Evolutionary conservation across 2,113 vertebrate species (phyloP).

Genomic region (Connochaetes taurinus): DNA sequence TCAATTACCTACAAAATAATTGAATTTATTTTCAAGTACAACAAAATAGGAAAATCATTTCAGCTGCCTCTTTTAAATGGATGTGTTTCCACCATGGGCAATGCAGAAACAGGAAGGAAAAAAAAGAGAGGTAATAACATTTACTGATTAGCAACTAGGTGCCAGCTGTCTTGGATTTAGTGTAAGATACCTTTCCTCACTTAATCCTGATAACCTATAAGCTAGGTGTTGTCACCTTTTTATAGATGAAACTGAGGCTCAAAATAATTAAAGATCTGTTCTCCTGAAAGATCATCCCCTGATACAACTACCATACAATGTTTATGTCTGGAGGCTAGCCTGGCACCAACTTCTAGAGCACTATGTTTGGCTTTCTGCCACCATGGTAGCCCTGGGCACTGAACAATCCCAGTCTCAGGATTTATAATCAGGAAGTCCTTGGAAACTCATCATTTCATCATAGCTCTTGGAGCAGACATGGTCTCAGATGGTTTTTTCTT

Average conservation of each 20-base stretch:
- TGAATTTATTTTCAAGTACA: constrained; percentile 57
- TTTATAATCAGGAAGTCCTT: background rate
- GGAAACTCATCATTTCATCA: background rate
- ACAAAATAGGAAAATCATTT: constrained; percentile 58
- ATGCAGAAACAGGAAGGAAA: background rate
- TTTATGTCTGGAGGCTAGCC: background rate
- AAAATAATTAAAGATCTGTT: background rate
- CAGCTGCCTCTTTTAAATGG: constrained; percentile 9
- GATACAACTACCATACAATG: background rate
- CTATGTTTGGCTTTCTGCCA: background rate
- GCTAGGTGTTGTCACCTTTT: background rate
- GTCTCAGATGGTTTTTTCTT: background rate
- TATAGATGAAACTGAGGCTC: background rate
- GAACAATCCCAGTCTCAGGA: background rate
- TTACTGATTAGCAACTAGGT: background rate
- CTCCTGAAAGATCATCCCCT: background rate
- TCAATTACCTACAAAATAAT: constrained; percentile 58
- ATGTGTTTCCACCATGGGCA: background rate
- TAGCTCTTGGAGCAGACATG: background rate
- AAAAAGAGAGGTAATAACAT: background rate
- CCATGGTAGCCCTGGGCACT: background rate
- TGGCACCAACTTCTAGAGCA: background rate
- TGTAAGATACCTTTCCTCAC: background rate
- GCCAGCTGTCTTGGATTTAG: background rate
- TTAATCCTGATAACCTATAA: background rate